phyloP scores from a whole-genome alignment of 2,888 invertebrate genomes.

The Leptopilina drosophilae region DNA sequence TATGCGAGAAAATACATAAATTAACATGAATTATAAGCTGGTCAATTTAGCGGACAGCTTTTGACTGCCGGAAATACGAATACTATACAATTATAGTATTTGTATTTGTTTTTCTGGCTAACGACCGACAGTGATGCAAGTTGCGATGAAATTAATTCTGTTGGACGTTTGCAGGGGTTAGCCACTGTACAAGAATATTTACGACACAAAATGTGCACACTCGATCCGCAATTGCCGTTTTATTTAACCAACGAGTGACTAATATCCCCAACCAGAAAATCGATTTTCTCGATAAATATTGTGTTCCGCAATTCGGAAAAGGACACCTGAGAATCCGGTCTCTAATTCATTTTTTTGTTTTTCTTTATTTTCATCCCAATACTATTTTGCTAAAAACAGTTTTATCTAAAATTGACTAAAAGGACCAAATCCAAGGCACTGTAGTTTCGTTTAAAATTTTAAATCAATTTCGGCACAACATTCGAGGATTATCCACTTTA shows the following conservation, averaged over 20 bases:
- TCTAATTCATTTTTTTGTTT: neutral
- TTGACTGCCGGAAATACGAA: conserved; percentile 8
- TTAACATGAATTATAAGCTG: too few relatives aligned
- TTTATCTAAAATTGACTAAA: neutral
- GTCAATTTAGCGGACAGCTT: neutral
- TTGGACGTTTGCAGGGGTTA: conserved; percentile 12
- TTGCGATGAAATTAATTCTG: conserved; percentile 32
- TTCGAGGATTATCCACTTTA: too few relatives aligned
- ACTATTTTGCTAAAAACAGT: too few relatives aligned
- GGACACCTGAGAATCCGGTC: neutral
- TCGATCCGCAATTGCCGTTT: conserved; percentile 29
- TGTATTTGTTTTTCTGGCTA: conserved; percentile 24
- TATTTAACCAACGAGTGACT: conserved; percentile 39
- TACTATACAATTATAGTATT: conserved; percentile 21
- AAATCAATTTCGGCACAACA: too few relatives aligned
- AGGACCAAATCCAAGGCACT: too few relatives aligned
- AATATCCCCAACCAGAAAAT: conserved; percentile 13
- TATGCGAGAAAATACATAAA: too few relatives aligned
- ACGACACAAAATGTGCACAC: conserved; percentile 37
- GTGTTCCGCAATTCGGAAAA: neutral
- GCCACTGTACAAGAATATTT: conserved; percentile 24
- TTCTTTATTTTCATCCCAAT: too few relatives aligned
- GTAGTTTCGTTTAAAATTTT: too few relatives aligned
- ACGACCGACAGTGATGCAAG: conserved; percentile 30
- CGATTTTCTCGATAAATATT: conserved; percentile 26